These are phyloP conservation scores for Linnaemya tessellans DNA, from an alignment of 2,888 invertebrate genomes.

Conservation along the genomic window DNA sequence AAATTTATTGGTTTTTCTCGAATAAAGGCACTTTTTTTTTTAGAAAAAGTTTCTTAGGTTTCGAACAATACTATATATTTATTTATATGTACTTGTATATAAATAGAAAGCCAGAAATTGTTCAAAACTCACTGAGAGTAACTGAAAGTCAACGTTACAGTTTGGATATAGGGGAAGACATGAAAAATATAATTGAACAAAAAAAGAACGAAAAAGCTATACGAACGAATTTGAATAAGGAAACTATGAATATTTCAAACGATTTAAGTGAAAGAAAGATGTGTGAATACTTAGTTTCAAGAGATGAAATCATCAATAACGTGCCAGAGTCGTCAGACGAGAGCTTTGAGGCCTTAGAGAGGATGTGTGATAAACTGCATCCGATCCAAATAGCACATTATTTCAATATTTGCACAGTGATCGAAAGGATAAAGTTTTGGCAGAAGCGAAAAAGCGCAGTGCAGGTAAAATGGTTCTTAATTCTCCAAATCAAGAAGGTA, in stretches of 20 bases:
- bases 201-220: conserved; percentile 52
- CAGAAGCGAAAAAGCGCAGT: conserved; percentile 71
- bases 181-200: conserved; percentile 74
- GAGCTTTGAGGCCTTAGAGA: conserved; percentile 80
- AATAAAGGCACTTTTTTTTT: too few species aligned
- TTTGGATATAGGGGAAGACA: conserved; percentile 77
- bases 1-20: too few species aligned
- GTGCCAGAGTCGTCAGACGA: conserved; percentile 72
- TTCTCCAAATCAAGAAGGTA: conserved; percentile 13
- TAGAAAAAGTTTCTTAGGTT: too few species aligned
- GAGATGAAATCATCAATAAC: conserved; percentile 42
- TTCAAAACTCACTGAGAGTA: conserved; percentile 34
- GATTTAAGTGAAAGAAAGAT: not conserved
- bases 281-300: conserved; percentile 72
- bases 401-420: conserved; percentile 80
- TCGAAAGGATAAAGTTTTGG: conserved; percentile 75
- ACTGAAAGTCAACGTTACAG: conserved; percentile 75
- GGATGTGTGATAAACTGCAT: conserved; percentile 81
- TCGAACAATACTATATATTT: too few species aligned
- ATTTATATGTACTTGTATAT: too few species aligned
- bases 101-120: conserved; percentile 65
- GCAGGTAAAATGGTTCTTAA: conserved; percentile 18
- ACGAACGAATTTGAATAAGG: not conserved
- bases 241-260: conserved; percentile 6
- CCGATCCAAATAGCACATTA: conserved; percentile 81